phyloP scores from a whole-genome alignment of 23 tunicate species.

The Aplidium turbinatum region DNA sequence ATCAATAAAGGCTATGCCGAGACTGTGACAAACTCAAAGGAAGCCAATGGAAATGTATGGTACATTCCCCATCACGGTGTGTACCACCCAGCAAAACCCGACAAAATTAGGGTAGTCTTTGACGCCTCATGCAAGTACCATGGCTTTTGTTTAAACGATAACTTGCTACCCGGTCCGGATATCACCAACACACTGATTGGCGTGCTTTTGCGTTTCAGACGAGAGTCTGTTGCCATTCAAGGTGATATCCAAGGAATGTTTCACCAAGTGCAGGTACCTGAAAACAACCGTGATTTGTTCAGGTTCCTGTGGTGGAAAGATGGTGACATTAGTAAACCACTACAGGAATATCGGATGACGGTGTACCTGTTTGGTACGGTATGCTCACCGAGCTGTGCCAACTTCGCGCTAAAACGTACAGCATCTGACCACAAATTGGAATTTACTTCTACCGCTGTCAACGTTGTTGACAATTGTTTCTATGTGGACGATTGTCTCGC shows the following conservation, averaged over 20 bases:
- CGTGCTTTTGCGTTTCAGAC: slow-evolving; percentile 5
- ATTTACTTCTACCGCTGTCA: slow-evolving; percentile 2
- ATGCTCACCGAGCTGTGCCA: slow-evolving; percentile 15
- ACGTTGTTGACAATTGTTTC: slow-evolving; percentile 44
- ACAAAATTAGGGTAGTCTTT: slow-evolving; percentile 44
- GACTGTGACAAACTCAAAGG: slow-evolving; percentile 12
- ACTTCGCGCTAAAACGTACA: slow-evolving; percentile 14
- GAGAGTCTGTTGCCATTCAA: neutral
- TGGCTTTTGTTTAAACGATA: slow-evolving; percentile 35
- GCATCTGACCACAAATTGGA: slow-evolving; percentile 9
- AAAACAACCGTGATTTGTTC: neutral
- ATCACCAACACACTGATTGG: slow-evolving; percentile 19
- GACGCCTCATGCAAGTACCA: slow-evolving; percentile 44
- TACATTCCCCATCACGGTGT: slow-evolving; percentile 58
- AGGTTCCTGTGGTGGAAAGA: slow-evolving; percentile 27
- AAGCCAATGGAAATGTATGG: slow-evolving; percentile 21
- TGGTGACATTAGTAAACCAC: neutral
- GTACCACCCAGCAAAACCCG: slow-evolving; percentile 47
- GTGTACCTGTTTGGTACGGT: slow-evolving; percentile 38
- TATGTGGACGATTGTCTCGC: slow-evolving; percentile 63
- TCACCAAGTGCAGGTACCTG: slow-evolving; percentile 6
- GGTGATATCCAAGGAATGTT: slow-evolving; percentile 14
- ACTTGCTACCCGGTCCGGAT: slow-evolving; percentile 9
- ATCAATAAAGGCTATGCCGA: slow-evolving; percentile 45
- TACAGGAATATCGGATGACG: slow-evolving; percentile 9